Conservation (phyloP, 1,140 invertebrate species). For the Drosophila albomicans region DNA sequence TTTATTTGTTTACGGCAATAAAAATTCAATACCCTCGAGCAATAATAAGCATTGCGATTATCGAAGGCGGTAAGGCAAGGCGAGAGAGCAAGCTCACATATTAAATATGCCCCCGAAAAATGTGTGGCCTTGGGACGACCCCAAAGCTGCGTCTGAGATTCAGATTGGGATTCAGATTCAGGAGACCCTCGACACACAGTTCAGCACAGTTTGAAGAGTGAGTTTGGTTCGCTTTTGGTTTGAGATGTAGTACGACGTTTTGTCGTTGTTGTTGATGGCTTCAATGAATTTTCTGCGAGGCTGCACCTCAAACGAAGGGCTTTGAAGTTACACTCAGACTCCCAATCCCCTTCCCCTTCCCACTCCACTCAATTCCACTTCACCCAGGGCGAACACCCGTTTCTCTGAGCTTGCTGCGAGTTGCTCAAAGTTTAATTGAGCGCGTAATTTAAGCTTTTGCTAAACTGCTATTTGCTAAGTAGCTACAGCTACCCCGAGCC, state of each 20-base stretch:
- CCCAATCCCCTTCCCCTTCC: conserved; percentile 9
- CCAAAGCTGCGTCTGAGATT: conserved; percentile 21
- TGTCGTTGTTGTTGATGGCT: conserved; percentile 45
- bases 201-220: not conserved
- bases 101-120: conserved; percentile 60
- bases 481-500: conserved; percentile 10
- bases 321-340: conserved; percentile 72
- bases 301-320: conserved; percentile 77
- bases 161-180: not conserved
- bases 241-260: conserved; percentile 9
- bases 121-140: conserved; percentile 21
- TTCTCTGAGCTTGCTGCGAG: conserved; percentile 36
- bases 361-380: conserved; percentile 15
- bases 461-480: conserved; percentile 58
- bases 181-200: not conserved
- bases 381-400: conserved; percentile 2
- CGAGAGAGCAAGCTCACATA: not conserved
- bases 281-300: conserved; percentile 78
- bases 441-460: conserved; percentile 77
- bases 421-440: conserved; percentile 81
- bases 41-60: conserved; percentile 64
- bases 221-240: not conserved
- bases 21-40: conserved; percentile 49
- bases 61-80: not conserved
- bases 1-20: conserved; percentile 69